These are phyloP conservation scores for Anhinga anhinga DNA, from an alignment of 2,113 vertebrate genomes.

Conservation along the genomic window DNA sequence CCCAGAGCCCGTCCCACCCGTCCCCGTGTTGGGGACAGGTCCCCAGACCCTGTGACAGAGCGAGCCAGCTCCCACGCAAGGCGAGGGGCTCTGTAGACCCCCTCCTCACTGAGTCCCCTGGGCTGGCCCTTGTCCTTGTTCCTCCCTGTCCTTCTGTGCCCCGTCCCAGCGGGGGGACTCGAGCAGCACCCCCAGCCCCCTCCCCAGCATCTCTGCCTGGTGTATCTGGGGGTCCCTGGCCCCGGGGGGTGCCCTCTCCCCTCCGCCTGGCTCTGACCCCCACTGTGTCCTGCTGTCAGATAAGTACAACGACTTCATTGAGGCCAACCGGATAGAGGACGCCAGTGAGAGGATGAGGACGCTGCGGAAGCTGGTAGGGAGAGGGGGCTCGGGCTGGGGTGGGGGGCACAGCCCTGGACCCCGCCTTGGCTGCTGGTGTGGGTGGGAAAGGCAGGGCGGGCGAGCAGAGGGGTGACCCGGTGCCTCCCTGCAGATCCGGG, in stretches of 20 bases:
- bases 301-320: constrained; percentile 96
- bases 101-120: not conserved
- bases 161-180: too few species aligned
- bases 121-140: not conserved
- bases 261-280: not conserved
- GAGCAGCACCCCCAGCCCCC: not conserved
- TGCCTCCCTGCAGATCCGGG: constrained; percentile 81
- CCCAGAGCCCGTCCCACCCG: accelerated
- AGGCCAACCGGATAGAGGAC: constrained; percentile 91
- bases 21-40: not conserved
- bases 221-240: accelerated
- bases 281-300: constrained; percentile 60
- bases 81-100: not conserved
- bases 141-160: not conserved
- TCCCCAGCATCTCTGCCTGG: accelerated
- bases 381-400: not conserved
- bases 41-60: not conserved
- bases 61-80: accelerated
- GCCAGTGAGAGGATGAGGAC: constrained; percentile 90
- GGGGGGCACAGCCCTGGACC: not conserved
- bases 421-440: accelerated
- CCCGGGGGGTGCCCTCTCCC: not conserved
- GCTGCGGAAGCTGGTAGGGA: constrained; percentile 88
- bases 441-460: not conserved
- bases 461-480: not conserved